Conservation (phyloP, 2,113 vertebrate genomes). For the Alaudala cheleensis region DNA sequence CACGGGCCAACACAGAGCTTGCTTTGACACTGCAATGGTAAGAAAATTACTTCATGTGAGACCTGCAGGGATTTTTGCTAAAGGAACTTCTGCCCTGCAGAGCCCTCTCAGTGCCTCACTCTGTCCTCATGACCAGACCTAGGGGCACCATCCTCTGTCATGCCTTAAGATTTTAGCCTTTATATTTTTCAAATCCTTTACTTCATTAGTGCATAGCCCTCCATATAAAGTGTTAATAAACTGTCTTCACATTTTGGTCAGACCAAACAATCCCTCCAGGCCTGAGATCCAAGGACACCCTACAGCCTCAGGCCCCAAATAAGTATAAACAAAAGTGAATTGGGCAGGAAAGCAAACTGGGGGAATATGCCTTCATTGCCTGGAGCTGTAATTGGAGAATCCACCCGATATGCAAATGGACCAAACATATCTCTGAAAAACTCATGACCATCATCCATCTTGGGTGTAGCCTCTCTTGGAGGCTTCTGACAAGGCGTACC, state of each 20-base stretch:
- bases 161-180: background rate
- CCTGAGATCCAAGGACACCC: background rate
- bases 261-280: background rate
- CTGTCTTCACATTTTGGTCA: background rate
- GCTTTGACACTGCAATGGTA: slow-evolving; percentile 34
- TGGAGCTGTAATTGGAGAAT: background rate
- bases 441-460: accelerated
- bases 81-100: background rate
- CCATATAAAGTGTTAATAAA: too few species aligned
- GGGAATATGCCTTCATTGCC: background rate
- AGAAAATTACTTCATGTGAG: background rate
- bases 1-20: background rate
- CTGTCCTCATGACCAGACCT: background rate
- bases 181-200: background rate
- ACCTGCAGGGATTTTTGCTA: background rate
- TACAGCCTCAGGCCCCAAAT: background rate
- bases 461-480: background rate
- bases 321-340: accelerated
- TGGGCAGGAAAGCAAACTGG: background rate
- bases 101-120: background rate
- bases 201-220: too few species aligned
- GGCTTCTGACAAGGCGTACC: background rate
- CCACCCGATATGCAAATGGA: too few species aligned
- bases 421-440: background rate
- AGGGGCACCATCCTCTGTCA: background rate